A percentile compares a stretch with the other conserved stretches of the same genome.
Evolutionary conservation across 2,888 invertebrate genomes (phyloP).

Genomic region (Cistogaster globosa): DNA sequence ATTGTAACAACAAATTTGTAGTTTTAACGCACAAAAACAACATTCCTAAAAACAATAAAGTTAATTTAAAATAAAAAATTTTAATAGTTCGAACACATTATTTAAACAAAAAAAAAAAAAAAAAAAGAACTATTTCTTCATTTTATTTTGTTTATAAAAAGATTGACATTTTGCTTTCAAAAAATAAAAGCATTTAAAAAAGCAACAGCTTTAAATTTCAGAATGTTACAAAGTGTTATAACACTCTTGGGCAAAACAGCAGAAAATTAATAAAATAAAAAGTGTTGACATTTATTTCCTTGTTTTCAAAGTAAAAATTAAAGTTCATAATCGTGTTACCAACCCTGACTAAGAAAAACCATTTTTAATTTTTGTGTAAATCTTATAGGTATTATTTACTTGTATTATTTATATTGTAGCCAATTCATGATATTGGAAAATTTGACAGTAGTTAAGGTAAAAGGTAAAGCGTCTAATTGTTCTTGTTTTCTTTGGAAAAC

Average conservation of each 20-base stretch:
- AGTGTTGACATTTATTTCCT: conserved; percentile 4
- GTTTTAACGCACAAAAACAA: conserved; percentile 14
- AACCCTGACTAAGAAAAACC: no score
- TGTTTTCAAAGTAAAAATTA: not conserved
- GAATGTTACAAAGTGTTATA: conserved; percentile 31
- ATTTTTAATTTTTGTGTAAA: no score
- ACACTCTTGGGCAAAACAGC: conserved; percentile 5
- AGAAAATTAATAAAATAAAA: conserved; percentile 14
- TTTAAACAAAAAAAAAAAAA: not conserved
- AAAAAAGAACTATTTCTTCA: not conserved
- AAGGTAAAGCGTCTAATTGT: no score
- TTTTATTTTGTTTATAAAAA: conserved; percentile 1
- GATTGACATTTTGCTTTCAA: conserved; percentile 32
- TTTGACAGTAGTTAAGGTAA: no score
- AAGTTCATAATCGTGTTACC: not conserved
- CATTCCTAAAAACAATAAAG: conserved; percentile 28
- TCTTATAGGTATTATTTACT: no score
- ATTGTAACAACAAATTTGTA: conserved; percentile 20
- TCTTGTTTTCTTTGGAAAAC: no score
- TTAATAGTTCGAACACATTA: conserved; percentile 18
- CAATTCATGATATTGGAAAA: no score
- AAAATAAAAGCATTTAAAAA: conserved; percentile 19
- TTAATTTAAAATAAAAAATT: conserved; percentile 30
- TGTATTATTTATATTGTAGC: no score
- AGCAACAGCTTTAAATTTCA: not conserved